Base-by-base conservation (phyloP, 2,888 invertebrate species). In the Polietes domitor region DNA sequence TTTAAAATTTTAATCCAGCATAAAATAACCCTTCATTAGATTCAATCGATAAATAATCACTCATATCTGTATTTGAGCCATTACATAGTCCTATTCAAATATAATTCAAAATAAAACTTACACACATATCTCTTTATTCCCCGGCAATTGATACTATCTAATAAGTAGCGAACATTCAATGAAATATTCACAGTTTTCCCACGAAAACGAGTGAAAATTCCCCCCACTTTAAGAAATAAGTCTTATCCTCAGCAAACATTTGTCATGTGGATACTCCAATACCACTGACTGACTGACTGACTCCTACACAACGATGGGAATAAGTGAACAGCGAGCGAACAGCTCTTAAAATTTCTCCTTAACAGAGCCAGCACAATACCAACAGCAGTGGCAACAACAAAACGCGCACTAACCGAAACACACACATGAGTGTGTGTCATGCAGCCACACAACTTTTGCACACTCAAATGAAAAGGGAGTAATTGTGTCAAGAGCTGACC, bases 401-500 rank as follows among this genome's bases (percentile, higher is more conserved):
- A 32, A 32, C 61, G 5, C 21, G 28, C 61, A 28, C 28, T 28
- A 26, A 28, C 63, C 32, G 32, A 63, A n/a, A 47, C 47, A 47
- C 47, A 47, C 47, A 19, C 41, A 24, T 6, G 12, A 5, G 3
- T 47, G 3, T n/a, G n/a, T n/a, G n/a, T 26, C 65, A 12, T n/a
- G 21, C 65, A 41, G 10, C 4, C 2, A 37, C 68, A 43, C 68
- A 68, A 37, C 28, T 4, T 24, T 19, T 15, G 2, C 53, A 53
- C 21, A 53, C 53, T 15, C 53, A 53, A 2, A 19, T 53, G 47
- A 63, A 76, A 61, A 73, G 65, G 72, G 78, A 76, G 81, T 73
- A 84, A 84, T 78, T 84, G 63, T 84, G 84, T 84, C 84, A 84
- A 81, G 81, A 73, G 26, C 81, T 81, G 84, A 84, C 84, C 84